Percentiles rank a stretch among this genome's conserved stretches.
Conservation (phyloP, 2,888 invertebrate genomes). For the Hypolimnas misippus region DNA sequence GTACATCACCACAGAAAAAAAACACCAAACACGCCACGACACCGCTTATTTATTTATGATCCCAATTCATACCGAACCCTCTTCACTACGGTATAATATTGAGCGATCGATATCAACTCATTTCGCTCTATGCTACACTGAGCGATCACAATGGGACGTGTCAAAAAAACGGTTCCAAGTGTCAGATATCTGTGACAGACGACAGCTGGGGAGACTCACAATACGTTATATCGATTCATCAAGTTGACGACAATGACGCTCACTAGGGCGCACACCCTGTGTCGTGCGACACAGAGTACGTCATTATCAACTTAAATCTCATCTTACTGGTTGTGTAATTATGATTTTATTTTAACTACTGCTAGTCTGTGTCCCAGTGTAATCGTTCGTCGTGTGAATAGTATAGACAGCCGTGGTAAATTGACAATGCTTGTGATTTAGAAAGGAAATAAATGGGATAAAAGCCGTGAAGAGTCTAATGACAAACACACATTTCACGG, state of each 20-base stretch:
- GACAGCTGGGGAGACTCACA: conserved; percentile 78
- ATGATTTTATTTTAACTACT: conserved; percentile 15
- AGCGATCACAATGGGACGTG: conserved; percentile 68
- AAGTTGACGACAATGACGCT: conserved; percentile 66
- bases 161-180: conserved; percentile 76
- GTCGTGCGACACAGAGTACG: conserved; percentile 55
- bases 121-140: conserved; percentile 69
- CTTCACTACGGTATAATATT: conserved; percentile 68
- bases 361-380: conserved; percentile 52
- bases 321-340: conserved; percentile 45
- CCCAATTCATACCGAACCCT: conserved; percentile 71
- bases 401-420: conserved; percentile 72
- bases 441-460: conserved; percentile 77
- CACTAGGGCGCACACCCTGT: conserved; percentile 68
- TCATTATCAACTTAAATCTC: conserved; percentile 33
- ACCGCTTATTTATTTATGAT: conserved; percentile 82
- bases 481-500: conserved; percentile 81
- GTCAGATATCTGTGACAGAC: conserved; percentile 77
- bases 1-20: conserved; percentile 63
- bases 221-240: conserved; percentile 74
- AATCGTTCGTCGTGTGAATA: conserved; percentile 57
- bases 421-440: conserved; percentile 77
- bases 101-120: conserved; percentile 81
- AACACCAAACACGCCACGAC: conserved; percentile 69
- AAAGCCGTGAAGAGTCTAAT: conserved; percentile 75